Evolutionary conservation across 2,888 invertebrate species (phyloP), one percentile per base, ranked within the genome.

Genomic region (Nemapogon koenigi): DNA sequence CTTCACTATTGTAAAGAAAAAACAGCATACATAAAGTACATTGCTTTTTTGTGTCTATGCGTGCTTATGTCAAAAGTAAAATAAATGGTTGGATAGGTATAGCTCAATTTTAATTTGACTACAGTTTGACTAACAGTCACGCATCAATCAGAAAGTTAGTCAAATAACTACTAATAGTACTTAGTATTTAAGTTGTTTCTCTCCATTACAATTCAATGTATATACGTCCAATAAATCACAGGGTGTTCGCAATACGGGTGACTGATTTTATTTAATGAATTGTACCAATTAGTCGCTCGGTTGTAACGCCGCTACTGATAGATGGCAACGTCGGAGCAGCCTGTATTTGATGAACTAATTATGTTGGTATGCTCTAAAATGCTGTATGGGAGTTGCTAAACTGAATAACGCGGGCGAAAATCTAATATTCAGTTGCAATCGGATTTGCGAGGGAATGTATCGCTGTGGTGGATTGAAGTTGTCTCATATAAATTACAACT

Each of bases 211-310:
- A 14, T 18, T 33, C 19, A 33, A 33, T 33, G 33, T 28, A 7
- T 28, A 13, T 33, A 11, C 33, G 18, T 19, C 14, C 14, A 19
- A 33, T 33, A 33, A 33, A 33, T 33, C 33, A 33, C 33, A 13
- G 19, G 18, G n/a, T 33, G 33, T 33, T 33, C 33, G 13, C 11
- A 18, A 33, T 33, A 33, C 33, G 33, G 33, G 13, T 19, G 33
- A 33, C 13, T 33, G 33, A 13, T 33, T 33, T 33, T 33, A 54
- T 60, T 66, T 68, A 70, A 70, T 71, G 67, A 65, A 69, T 68
- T 57, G 62, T 49, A 52, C 57, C 62, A 57, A 61, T 58, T 62
- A 53, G 59, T 57, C 50, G 55, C 10, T 31, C 31, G 16, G 16
- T 16, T 31, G 31, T 31, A 14, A 16, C 16, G 16, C 15, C 31